These are phyloP conservation scores for Cetonia aurata DNA, from an alignment of 2,888 invertebrate species.

Conservation along the genomic window DNA sequence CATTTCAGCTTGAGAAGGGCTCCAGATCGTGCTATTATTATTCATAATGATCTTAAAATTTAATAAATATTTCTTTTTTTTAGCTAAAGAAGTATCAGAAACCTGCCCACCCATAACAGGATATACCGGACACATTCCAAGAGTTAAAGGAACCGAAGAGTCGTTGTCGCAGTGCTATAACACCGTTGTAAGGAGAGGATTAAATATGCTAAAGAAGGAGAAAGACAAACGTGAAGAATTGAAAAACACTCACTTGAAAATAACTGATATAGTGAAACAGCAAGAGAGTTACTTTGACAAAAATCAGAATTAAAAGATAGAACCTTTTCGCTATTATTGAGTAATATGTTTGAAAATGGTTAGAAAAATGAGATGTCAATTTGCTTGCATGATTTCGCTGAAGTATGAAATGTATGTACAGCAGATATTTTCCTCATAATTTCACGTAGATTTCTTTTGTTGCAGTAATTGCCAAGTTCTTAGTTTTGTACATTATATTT, in stretches of 20 bases:
- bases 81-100: constrained; percentile 74
- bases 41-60: too few relatives aligned
- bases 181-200: constrained; percentile 75
- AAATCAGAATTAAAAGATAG: constrained; percentile 24
- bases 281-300: constrained; percentile 49
- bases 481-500: not conserved
- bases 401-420: constrained; percentile 20
- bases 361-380: not conserved
- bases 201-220: constrained; percentile 72
- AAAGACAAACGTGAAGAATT: constrained; percentile 65
- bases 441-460: not conserved
- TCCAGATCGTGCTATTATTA: too few relatives aligned
- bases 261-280: constrained; percentile 51
- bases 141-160: constrained; percentile 76
- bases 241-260: constrained; percentile 52
- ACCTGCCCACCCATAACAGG: constrained; percentile 80
- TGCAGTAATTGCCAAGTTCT: not conserved
- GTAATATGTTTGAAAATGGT: constrained; percentile 3
- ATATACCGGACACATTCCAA: constrained; percentile 80
- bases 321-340: constrained; percentile 20
- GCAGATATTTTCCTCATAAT: not conserved
- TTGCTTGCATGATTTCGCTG: constrained; percentile 30
- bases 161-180: constrained; percentile 78
- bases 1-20: too few relatives aligned
- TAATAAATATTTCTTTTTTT: too few relatives aligned